Base-by-base conservation (phyloP, 2,888 invertebrate genomes). In the Hipparchia sbordonii region DNA sequence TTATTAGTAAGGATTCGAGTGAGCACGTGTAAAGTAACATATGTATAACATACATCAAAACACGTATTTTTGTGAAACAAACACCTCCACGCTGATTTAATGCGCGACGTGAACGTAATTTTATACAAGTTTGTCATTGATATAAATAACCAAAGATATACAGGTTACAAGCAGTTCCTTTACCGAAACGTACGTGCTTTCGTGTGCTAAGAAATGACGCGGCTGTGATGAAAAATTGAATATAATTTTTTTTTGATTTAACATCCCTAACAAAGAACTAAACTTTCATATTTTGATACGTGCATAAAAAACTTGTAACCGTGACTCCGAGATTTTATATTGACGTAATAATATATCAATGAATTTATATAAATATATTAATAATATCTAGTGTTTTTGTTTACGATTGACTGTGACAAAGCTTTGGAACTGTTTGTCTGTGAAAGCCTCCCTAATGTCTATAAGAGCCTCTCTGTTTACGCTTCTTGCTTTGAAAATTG, bases 51-150 rank as follows among this genome's bases (percentile, higher is more conserved):
- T 48, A 48, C 39, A 63, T 63, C 62, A 13, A n/a, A 46, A 7
- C 7, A 63, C 46, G 48, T 48, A 48, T 63, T 63, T 63, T 46
- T 8, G 13, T 6, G 62, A 62, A 1, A 54, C 54, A 6, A 5
- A 56, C 13, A 12, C 48, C 46, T 13, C 6, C 48, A 48, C 13
- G 62, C 48, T 48, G 52, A 65, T 65, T 65, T 65, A 65, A 6
- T 51, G 65, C 65, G 52, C 65, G 10, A 52, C 33, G 51, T 66
- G 66, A 66, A 66, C 52, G 52, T 12, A 66, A 39, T 66, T 10
- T 54, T 54, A 66, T 66, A 65, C 59, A 60, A 60, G 60, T 54
- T 63, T 63, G 51, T 33, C 33, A 59, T 59, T 59, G 33, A 59
- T 59, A 33, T 23, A 59, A 59, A 33, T 59, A 59, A 23, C 9